Evolutionary conservation across 37 sponge, comb jelly and placozoan genomes (phyloP).

Genomic region (Halisarca cf. caerulea): DNA sequence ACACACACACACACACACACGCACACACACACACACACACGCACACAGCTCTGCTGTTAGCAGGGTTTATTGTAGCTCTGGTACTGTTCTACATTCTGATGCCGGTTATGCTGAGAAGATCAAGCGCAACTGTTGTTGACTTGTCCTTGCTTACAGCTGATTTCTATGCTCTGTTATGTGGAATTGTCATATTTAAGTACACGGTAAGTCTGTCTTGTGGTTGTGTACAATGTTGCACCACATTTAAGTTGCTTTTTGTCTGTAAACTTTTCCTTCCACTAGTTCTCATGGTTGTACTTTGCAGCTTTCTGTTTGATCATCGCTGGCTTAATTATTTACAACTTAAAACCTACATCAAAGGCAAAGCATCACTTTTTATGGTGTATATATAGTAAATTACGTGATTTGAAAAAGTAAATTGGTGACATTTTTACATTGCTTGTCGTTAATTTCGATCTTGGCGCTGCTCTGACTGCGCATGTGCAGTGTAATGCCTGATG

Average conservation of each 20-base stretch:
- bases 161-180: slow-evolving; percentile 79
- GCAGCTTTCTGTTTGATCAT: slow-evolving; percentile 68
- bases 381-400: too few species aligned
- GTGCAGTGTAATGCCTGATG: neutral
- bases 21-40: neutral
- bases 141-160: slow-evolving; percentile 88
- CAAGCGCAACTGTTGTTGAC: slow-evolving; percentile 82
- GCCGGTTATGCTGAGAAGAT: slow-evolving; percentile 55
- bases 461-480: neutral
- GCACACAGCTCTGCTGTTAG: slow-evolving; percentile 37
- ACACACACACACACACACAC: neutral
- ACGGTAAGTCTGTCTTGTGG: slow-evolving; percentile 41
- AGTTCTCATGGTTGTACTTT: slow-evolving; percentile 81
- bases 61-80: slow-evolving; percentile 54
- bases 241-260: neutral
- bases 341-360: slow-evolving; percentile 34
- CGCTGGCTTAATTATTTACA: slow-evolving; percentile 77
- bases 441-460: too few species aligned
- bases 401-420: too few species aligned
- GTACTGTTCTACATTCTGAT: slow-evolving; percentile 67
- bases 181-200: slow-evolving; percentile 76
- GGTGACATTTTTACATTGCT: too few species aligned
- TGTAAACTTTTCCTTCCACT: neutral
- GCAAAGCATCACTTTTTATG: neutral
- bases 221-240: neutral